Evolutionary conservation across 2,113 vertebrate species (phyloP), one percentile per base, ranked within the genome.

Genomic region (Columba livia): DNA sequence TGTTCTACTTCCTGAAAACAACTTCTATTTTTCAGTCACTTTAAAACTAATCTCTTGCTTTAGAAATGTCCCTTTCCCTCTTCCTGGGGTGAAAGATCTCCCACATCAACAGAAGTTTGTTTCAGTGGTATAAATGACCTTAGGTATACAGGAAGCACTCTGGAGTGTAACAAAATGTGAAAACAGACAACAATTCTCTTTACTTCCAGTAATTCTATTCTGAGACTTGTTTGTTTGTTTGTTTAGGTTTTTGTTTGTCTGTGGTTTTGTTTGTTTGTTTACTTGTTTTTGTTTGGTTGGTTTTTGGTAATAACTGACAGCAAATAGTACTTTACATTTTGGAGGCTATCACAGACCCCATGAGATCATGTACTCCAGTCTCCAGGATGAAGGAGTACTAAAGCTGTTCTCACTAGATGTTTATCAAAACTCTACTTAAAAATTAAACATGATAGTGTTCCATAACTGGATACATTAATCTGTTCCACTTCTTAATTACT

Each of bases 1-100:
- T 69, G 14, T 36, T 69, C 20, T 36, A 65, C 10, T 38, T 10
- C 25, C 15, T 48, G 34, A 65, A 83, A 75, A 89, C 15, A 44
- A 12, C 18, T 73, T 65, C 4, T 2, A 42, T 0, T 1, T 4
- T 25, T 71, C 67, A 44, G 9, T 1, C 5, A 47, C 20, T 83
- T 90, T 32, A 48, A 75, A 90, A 60, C 25, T 19, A 50, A 26
- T 51, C 64, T 80, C 18, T 67, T 73, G 5, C 31, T 84, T 93
- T 61, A 64, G 20, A 89, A 65, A 3, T 31, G 10, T 66, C 8
- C 9, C 3, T 44, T 24, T 65, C 6, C 8, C 12, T 60, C 79
- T 34, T 87, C 34, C 28, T 25, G 15, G 6, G 3, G 10, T 89
- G 12, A 79, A 56, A 47, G 4, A 2, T 28, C 12, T 88, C 21